Evolutionary conservation across 2,113 vertebrate genomes (phyloP).

Genomic region (Zosterops japonicus): DNA sequence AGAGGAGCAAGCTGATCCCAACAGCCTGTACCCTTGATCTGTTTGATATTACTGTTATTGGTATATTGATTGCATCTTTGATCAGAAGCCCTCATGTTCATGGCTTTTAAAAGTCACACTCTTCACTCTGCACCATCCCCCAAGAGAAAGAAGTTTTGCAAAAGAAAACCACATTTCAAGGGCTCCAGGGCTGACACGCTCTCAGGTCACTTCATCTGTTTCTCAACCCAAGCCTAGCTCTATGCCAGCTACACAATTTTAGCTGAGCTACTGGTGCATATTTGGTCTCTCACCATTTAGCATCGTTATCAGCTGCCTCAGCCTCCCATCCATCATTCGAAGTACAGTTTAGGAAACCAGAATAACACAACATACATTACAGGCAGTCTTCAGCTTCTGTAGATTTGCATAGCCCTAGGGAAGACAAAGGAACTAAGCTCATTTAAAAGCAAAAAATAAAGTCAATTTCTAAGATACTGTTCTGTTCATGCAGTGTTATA

Average conservation of each 20-base stretch:
- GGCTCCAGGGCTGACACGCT: not conserved
- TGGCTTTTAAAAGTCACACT: not conserved
- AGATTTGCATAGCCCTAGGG: not conserved
- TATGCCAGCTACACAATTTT: not conserved
- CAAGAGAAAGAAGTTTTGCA: not conserved
- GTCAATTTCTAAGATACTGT: not conserved
- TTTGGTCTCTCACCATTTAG: conserved; percentile 58
- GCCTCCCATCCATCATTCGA: conserved; percentile 19
- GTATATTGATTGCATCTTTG: not conserved
- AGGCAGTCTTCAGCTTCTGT: conserved; percentile 21
- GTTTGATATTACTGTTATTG: not conserved
- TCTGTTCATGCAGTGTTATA: not conserved
- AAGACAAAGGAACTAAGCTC: not conserved
- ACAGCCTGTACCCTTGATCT: not conserved
- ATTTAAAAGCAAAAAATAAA: not conserved
- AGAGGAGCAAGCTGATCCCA: not conserved
- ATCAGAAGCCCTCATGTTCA: not conserved
- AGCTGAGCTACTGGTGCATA: conserved; percentile 12
- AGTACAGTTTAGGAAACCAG: conserved; percentile 36
- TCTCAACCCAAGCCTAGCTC: not conserved
- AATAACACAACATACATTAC: conserved; percentile 53
- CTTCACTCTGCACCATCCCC: not conserved
- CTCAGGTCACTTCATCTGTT: conserved; percentile 49
- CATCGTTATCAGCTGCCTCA: conserved; percentile 56
- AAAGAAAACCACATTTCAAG: not conserved